Evolutionary conservation across 2,797 vertebrate genomes (phyloP).

Genomic region (Enteromius trimaculatus): DNA sequence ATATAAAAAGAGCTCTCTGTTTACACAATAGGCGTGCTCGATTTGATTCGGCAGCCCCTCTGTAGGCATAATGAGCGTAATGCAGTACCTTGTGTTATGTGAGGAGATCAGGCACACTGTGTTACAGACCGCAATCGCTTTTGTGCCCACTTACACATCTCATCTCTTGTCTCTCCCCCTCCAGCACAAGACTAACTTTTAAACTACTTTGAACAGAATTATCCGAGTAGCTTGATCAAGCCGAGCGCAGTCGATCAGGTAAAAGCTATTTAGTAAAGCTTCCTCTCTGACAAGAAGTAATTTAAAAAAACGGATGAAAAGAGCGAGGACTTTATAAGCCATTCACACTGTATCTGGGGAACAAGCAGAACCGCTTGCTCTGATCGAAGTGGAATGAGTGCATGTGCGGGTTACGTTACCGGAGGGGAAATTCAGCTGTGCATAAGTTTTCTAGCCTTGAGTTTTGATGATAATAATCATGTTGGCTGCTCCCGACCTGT

Average conservation of each 20-base stretch:
- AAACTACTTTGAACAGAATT: conserved; percentile 72
- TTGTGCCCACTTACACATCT: conserved; percentile 58
- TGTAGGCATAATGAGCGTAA: conserved; percentile 51
- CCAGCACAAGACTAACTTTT: conserved; percentile 68
- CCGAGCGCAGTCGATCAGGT: conserved; percentile 38
- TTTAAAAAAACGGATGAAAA: conserved; percentile 57
- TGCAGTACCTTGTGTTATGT: conserved; percentile 44
- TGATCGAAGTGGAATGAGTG: conserved; percentile 23
- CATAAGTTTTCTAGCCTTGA: conserved; percentile 34
- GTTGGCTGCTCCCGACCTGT: conserved; percentile 58
- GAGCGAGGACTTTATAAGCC: conserved; percentile 22
- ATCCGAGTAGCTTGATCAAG: conserved; percentile 65
- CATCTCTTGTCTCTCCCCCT: conserved; percentile 49
- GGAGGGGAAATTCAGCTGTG: neutral
- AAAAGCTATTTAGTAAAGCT: conserved; percentile 42
- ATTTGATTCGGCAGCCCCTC: conserved; percentile 47
- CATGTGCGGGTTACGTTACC: conserved; percentile 1
- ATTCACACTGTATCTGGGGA: conserved; percentile 17
- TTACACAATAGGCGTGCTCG: conserved; percentile 49
- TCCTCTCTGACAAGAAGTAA: conserved; percentile 60
- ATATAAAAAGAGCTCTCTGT: conserved; percentile 44
- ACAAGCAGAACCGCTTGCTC: conserved; percentile 9
- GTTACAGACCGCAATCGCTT: conserved; percentile 40
- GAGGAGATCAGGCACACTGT: conserved; percentile 48
- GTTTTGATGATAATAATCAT: conserved; percentile 56